Conservation (phyloP, 1,140 invertebrate genomes). For the Helicoverpa zea region DNA sequence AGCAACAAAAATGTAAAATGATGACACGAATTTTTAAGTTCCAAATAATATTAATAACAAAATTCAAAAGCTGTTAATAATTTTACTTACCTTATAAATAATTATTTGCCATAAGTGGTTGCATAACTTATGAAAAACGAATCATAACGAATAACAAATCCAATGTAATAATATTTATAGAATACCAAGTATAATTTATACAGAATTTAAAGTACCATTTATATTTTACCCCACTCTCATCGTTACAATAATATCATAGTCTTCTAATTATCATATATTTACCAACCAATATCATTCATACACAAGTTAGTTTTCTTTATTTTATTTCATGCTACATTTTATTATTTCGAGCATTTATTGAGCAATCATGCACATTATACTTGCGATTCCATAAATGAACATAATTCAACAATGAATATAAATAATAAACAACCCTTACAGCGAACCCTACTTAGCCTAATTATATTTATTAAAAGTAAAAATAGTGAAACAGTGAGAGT, state of each 20-base stretch:
- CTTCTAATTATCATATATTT: constrained; percentile 2
- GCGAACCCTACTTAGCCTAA: constrained; percentile 63
- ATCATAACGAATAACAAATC: constrained; percentile 16
- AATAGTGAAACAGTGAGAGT: constrained; percentile 76
- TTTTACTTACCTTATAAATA: constrained; percentile 1
- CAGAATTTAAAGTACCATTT: constrained; percentile 5
- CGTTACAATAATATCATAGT: neutral
- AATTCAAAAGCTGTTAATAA: neutral
- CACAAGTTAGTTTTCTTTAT: neutral
- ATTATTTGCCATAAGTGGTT: constrained; percentile 12
- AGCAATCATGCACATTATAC: constrained; percentile 25
- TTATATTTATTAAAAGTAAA: constrained; percentile 66
- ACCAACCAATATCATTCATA: neutral
- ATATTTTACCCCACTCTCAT: neutral
- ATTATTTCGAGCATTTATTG: constrained; percentile 17
- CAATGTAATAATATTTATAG: constrained; percentile 17
- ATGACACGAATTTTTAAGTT: neutral
- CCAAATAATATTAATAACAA: constrained; percentile 35
- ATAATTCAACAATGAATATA: constrained; percentile 32
- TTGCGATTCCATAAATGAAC: constrained; percentile 46
- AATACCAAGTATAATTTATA: constrained; percentile 22
- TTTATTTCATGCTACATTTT: constrained; percentile 14
- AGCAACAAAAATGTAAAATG: constrained; percentile 31
- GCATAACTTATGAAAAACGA: constrained; percentile 25
- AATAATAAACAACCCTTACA: constrained; percentile 50